Conservation (phyloP, 2,888 invertebrate genomes). For the Hyalella azteca region DNA sequence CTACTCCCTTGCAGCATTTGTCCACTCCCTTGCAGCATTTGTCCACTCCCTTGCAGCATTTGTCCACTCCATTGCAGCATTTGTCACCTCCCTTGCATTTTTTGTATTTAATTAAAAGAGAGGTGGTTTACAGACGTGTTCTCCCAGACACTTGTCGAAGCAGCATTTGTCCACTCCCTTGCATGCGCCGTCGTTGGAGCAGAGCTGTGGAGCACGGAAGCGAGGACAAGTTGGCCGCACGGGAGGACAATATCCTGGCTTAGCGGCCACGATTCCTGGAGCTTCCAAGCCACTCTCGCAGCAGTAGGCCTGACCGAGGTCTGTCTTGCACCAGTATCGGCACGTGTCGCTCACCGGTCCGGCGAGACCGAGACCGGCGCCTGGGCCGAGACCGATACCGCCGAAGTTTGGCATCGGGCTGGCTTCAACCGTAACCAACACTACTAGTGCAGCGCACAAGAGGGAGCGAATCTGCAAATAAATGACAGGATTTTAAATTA, state of each 20-base stretch:
- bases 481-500: no score
- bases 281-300: constrained; percentile 39
- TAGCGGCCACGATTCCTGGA: constrained; percentile 31
- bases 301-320: constrained; percentile 44
- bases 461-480: not conserved
- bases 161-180: constrained; percentile 48
- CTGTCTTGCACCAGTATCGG: constrained; percentile 50
- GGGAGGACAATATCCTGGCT: constrained; percentile 48
- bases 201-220: constrained; percentile 27
- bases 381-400: not conserved
- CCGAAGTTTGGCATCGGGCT: not conserved
- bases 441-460: not conserved
- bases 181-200: constrained; percentile 45
- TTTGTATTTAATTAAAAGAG: no score
- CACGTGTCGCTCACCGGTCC: constrained; percentile 36
- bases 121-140: constrained; percentile 46
- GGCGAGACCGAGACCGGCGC: not conserved
- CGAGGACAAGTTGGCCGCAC: constrained; percentile 44
- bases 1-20: no score
- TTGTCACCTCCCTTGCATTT: no score
- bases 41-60: no score
- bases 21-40: no score
- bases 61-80: no score
- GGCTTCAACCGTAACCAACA: not conserved
- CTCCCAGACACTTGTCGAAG: constrained; percentile 45